Base-by-base conservation (phyloP, 2,113 vertebrate species). In the Siniperca chuatsi region DNA sequence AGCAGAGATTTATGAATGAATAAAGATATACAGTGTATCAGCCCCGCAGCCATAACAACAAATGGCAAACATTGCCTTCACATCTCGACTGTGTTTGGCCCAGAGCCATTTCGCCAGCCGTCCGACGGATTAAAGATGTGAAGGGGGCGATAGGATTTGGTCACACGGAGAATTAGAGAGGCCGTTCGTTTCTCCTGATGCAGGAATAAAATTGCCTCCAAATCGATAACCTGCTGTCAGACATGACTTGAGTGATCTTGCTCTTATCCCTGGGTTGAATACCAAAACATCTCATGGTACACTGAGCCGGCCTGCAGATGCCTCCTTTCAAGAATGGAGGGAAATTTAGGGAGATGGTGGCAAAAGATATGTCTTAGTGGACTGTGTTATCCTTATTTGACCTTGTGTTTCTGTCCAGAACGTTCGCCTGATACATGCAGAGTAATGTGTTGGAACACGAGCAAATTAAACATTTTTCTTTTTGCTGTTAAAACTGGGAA, bases 191-290 rank as follows among this genome's bases (percentile, higher is more conserved):
- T 84, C 86, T 82, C 76, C 55, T n/a, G 70, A 87, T 78, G 69
- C 60, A 42, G 29, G 80, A 82, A 79, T 82, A 91, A 91, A 91
- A 91, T 67, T 83, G 82, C 82, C 65, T 79, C 5, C 23, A 20
- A 89, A 91, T 94, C 89, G 16, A 94, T 92, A 90, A 84, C 75
- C 72, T 64, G 85, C 89, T 85, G 89, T 90, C 91, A 86, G 90
- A 91, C 80, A 80, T n/a, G 89, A 67, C 84, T 76, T 83, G 86
- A 91, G 75, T 79, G 80, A 90, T 87, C 76, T 55, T 8, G 80
- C 68, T 72, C 70, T 84, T 44, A 60, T 87, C 68, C 65, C 71
- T 57, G 76, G 61, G 55, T 61, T 75, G 86, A 91, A 92, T 88
- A 88, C 57, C 72, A 88, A 89, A 86, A 75, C 76, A 57, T 75